These are phyloP conservation scores for Xestoiulus laeticollis DNA, from an alignment of 2,888 invertebrate genomes.

Conservation along the genomic window DNA sequence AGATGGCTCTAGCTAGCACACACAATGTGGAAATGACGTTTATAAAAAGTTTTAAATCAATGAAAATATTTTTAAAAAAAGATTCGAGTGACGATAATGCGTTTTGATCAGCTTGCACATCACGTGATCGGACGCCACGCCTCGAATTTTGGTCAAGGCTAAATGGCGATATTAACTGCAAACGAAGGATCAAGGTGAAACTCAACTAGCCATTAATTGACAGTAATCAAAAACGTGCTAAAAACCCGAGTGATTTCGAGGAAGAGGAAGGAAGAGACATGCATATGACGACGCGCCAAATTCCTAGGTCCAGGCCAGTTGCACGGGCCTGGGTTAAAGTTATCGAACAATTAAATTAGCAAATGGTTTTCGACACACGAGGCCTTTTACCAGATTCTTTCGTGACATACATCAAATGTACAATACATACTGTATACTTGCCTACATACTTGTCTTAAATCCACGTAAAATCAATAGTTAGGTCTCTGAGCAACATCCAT, in stretches of 20 bases:
- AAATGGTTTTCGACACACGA: neutral
- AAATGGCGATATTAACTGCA: constrained; percentile 8
- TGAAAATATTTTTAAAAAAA: neutral
- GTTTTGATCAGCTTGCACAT: neutral
- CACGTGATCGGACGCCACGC: neutral
- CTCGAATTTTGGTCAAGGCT: constrained; percentile 17
- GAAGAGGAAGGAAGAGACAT: neutral
- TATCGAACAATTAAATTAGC: neutral
- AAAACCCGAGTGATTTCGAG: neutral
- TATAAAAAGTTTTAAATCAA: neutral
- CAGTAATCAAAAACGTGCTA: neutral
- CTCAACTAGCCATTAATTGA: constrained; percentile 34
- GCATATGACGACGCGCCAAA: neutral
- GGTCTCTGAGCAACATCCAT: constrained; percentile 28
- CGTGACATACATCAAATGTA: no score
- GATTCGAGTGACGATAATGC: neutral
- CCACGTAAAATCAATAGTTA: constrained; percentile 6
- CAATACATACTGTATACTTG: no score
- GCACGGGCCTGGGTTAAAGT: neutral
- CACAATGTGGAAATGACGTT: no score
- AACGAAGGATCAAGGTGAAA: constrained; percentile 28
- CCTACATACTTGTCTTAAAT: neutral
- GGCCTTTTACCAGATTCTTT: neutral
- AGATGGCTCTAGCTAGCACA: neutral
- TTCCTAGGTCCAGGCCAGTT: neutral